A percentile compares a stretch with the other conserved stretches of the same genome.
phyloP scores from a whole-genome alignment of 2,113 vertebrate genomes.

The Xiphophorus hellerii region DNA sequence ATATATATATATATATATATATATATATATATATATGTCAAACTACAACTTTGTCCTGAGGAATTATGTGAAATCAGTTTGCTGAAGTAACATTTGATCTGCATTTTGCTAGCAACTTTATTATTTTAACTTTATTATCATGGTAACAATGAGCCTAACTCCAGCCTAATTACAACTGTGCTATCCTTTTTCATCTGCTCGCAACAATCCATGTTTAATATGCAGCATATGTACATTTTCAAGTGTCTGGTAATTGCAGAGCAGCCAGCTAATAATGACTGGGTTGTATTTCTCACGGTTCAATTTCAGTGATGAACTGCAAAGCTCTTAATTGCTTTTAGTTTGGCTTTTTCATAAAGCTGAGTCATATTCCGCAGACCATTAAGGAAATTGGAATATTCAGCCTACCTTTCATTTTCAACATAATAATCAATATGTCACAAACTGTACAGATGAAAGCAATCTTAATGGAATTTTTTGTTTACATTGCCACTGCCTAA shows the following conservation, averaged over 20 bases:
- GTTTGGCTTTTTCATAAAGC: conserved; percentile 55
- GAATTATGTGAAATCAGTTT: conserved; percentile 38
- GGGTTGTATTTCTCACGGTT: conserved; percentile 64
- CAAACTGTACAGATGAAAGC: not conserved
- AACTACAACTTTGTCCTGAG: conserved; percentile 5
- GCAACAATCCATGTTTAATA: conserved; percentile 48
- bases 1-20: too few species aligned
- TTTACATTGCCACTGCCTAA: not conserved
- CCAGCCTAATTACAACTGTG: conserved; percentile 52
- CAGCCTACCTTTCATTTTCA: conserved; percentile 31
- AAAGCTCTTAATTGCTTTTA: conserved; percentile 67
- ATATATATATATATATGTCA: not conserved
- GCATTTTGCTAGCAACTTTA: conserved; percentile 44
- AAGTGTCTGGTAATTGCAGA: conserved; percentile 11
- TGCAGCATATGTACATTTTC: conserved; percentile 26
- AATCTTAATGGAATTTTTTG: conserved; percentile 4
- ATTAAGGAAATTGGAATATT: conserved; percentile 22
- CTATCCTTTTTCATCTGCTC: conserved; percentile 46
- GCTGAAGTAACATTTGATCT: conserved; percentile 43
- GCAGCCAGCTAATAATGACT: conserved; percentile 59
- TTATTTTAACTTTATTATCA: conserved; percentile 34
- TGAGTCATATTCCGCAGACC: conserved; percentile 51
- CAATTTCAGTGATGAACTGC: conserved; percentile 62
- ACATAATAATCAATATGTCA: conserved; percentile 37
- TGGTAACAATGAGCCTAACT: conserved; percentile 29